phyloP scores from a whole-genome alignment of 2,888 invertebrate genomes.

The Lycocerus yunnanus region DNA sequence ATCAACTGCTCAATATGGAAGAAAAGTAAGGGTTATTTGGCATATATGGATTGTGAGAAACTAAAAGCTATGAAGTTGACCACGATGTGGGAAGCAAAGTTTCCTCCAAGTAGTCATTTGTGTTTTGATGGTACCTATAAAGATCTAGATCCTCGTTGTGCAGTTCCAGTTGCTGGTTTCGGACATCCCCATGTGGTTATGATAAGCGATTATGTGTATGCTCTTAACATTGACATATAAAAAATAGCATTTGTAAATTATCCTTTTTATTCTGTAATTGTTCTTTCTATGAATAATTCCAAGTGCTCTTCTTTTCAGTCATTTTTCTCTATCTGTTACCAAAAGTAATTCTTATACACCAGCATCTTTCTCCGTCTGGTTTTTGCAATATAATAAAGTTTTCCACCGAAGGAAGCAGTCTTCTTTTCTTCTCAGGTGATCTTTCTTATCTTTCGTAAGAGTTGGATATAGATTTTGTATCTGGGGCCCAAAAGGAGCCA shows the following conservation, averaged over 20 bases:
- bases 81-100: slow-evolving; percentile 21
- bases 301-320: too few species aligned
- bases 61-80: slow-evolving; percentile 17
- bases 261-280: background rate
- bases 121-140: slow-evolving; percentile 14
- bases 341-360: too few species aligned
- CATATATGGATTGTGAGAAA: slow-evolving; percentile 1
- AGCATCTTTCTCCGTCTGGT: too few species aligned
- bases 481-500: too few species aligned
- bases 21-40: slow-evolving; percentile 18
- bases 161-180: slow-evolving; percentile 29
- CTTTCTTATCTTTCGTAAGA: too few species aligned
- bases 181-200: slow-evolving; percentile 31
- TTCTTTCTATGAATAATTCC: too few species aligned
- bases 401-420: too few species aligned
- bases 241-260: background rate
- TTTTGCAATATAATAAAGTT: too few species aligned
- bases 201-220: slow-evolving; percentile 31
- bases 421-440: too few species aligned
- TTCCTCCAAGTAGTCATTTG: slow-evolving; percentile 13
- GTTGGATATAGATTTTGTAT: too few species aligned
- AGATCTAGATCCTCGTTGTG: slow-evolving; percentile 24
- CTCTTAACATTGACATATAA: slow-evolving; percentile 21
- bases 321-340: too few species aligned
- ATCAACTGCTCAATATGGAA: slow-evolving; percentile 12